A percentile compares a stretch with the other conserved stretches of the same genome.
Conservation (phyloP, 2,888 invertebrate species). For the Polyommatus icarus region DNA sequence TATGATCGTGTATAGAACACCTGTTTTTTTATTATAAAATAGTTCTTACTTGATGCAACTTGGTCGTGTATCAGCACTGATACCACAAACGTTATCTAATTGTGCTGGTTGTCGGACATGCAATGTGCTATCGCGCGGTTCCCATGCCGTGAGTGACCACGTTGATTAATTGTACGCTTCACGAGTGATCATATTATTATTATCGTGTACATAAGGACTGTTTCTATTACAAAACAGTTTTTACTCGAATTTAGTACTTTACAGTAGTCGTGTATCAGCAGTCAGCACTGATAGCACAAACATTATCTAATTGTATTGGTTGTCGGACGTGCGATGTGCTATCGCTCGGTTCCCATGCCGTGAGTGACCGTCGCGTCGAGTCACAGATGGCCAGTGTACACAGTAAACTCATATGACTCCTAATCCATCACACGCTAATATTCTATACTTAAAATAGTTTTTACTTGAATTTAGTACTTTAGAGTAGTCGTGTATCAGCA, state of each 20-base stretch:
- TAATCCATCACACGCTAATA: too few species aligned
- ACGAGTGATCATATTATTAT: background rate
- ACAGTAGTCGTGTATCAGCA: background rate
- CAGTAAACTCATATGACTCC: too few species aligned
- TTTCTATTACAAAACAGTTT: background rate
- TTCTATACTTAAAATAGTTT: background rate
- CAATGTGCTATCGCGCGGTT: background rate
- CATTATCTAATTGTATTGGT: constrained; percentile 53
- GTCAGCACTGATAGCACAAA: constrained; percentile 37
- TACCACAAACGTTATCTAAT: constrained; percentile 45
- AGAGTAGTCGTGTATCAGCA: constrained; percentile 11
- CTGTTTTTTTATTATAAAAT: background rate
- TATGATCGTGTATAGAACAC: too few species aligned
- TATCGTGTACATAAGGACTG: too few species aligned
- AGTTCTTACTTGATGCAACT: background rate
- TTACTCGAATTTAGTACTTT: background rate
- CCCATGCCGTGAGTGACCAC: background rate
- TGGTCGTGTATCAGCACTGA: constrained; percentile 20
- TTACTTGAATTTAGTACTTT: background rate
- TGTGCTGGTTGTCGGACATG: constrained; percentile 49
- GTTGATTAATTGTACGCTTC: background rate
- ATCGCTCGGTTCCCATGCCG: constrained; percentile 73
- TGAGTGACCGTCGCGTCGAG: too few species aligned
- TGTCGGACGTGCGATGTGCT: constrained; percentile 72
- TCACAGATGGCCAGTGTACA: too few species aligned